Evolutionary conservation across 2,797 vertebrate species (phyloP), one percentile per base, ranked within the genome.

Genomic region (Silurus lanzhouensis): DNA sequence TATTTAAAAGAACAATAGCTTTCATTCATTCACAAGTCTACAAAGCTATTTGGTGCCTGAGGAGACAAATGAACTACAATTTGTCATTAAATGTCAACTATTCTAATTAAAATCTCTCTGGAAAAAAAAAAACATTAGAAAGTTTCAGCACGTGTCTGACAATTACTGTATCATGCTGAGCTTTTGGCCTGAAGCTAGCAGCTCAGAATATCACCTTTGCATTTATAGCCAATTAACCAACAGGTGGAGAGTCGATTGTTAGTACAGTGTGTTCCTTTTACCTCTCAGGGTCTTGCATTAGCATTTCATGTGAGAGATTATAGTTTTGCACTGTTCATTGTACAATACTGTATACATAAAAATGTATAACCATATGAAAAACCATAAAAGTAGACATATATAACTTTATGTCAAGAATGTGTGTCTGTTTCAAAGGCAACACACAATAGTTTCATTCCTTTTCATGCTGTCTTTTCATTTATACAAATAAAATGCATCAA

Each of bases 41-140:
- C 52, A 84, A 79, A 60, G 76, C 86, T 48, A 82, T 57, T 83
- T 80, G 44, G 22, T 70, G 80, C 86, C 89, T 38, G 75, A 81
- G 85, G 86, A 85, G 80, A 88, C 78, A 85, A 80, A 85, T 90
- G 88, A 89, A 88, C 84, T 86, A 85, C 81, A 86, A 87, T 85
- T 82, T 84, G 86, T 89, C 90, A 90, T 84, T 80, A 80, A 22
- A 38, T 89, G 86, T 90, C 87, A 89, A 83, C 83, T 86, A 84
- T 85, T 83, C 84, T 88, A 88, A 90, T 90, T 90, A 88, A 89
- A 86, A 89, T 83, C 78, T 83, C 66, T 83, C 78, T 83, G 71
- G 78, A 84, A 83, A 83, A 38, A 86, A 87, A 88, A 77, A 86
- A 76, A 84, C 78, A 84, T 55, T 77, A 67, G 66, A 86, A 87